Evolutionary conservation across 2,888 invertebrate species (phyloP), one percentile per base, ranked within the genome.

Genomic region (Pseudococcus jackbeardsleyi): DNA sequence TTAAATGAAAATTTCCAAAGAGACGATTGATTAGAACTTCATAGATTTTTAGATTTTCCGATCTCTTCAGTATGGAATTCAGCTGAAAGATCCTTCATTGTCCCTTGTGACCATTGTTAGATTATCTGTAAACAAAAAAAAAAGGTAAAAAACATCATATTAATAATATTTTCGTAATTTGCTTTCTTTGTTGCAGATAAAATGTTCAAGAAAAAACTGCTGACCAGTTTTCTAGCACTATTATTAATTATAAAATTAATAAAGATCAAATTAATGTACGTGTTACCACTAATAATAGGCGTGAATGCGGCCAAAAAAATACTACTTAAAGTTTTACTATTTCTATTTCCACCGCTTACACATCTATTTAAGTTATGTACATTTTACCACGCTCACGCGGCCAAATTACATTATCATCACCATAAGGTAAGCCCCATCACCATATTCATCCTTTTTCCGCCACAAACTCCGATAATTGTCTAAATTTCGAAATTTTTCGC

Each of bases 281-380:
- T 97, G 26, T 92, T 96, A 89, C 96, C 96, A 0, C 92, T 96
- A 85, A 92, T 96, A 85, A 93, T 96, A 90, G 96, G 96, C 2
- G 94, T 96, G 22, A 95, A 95, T 0, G 94, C 96, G 0, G 96
- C 96, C 4, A 97, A 97, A 92, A 96, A 96, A 91, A 93, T 97
- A 90, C 93, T 96, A 90, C 92, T 97, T 77, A 96, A 97, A 91
- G 92, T 96, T 86, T 91, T 97, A 17, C 93, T 97, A 33, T 96
- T 96, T 93, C 91, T 97, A 64, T 96, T 96, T 92, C 96, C 96
- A 0, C 96, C 96, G 0, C 92, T 97, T 89, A 94, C 95, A 88
- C 96, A 96, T 91, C 93, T 97, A 89, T 96, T 96, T 92, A 96
- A 96, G 91, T 92, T 96, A 19, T 97, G 96, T 91, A 95, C 96